Evolutionary conservation across 2,888 invertebrate genomes (phyloP), one percentile per base, ranked within the genome.

Genomic region (Tridacna gigas): DNA sequence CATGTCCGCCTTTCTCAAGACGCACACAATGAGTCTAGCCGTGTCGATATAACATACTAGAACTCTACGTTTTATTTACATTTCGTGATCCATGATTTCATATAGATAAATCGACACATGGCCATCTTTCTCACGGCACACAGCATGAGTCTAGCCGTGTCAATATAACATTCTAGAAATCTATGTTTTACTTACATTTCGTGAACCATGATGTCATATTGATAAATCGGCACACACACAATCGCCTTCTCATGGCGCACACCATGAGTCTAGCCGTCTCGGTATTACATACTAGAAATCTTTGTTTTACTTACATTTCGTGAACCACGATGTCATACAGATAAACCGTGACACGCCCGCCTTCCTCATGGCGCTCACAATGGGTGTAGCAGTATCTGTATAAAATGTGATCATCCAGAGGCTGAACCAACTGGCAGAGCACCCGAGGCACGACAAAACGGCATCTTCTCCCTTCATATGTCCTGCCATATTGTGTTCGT

Each of bases 371-470:
- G 93, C 92, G 20, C 37, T 22, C 11, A 91, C 88, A 28, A 93
- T 91, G 28, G 88, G 79, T 84, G 87, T 88, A 7, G 89, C 89
- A 20, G 90, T 86, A 67, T 92, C 91, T 1, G 89, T 84, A 83
- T 94, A 93, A 56, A 93, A 82, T 0, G 91, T 90, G 60, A 92
- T 89, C 0, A 86, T 83, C 18, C 84, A 89, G 56, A 90, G 73
- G 65, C 88, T 86, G 22, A 91, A 88, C 18, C 87, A 87, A n/a
- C 91, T 90, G 9, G 84, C 88, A 22, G 78, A 74, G 18, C 82
- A 84, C 13, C 93, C 92, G 12, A 94, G 83, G 79, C 91, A 90
- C 3, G 93, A 93, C 76, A 94, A 51, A 7, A 94, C 91, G 0
- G 89, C 92, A 71, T 92, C 92, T 80, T 89, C 89, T 18, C 90